Evolutionary conservation across 1,140 invertebrate genomes (phyloP), one percentile per base, ranked within the genome.

Genomic region (Drosophila mauritiana): DNA sequence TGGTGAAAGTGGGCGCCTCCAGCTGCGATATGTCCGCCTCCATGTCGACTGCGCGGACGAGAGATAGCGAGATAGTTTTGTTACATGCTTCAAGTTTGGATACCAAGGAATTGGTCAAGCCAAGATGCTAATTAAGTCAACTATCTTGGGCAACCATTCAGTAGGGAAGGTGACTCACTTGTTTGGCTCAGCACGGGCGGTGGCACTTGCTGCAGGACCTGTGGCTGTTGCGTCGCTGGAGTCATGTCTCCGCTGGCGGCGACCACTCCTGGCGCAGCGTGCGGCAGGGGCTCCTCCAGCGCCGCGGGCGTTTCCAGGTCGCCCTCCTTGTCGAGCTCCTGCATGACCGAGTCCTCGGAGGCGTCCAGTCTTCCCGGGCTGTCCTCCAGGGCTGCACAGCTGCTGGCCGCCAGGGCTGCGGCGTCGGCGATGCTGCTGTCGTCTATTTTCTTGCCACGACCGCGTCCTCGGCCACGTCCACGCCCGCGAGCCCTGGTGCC

Each of bases 1-100:
- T 98, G 31, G 97, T 98, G 88, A 98, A 98, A 22, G 97, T 97
- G 7, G 97, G 97, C 1, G 97, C 96, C 92, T 98, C 96, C 70
- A 97, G 86, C 78, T 97, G 96, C 0, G 97, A 98, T 91, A 97
- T 97, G 91, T 97, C 96, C 40, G 97, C 96, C 90, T 97, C 97
- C 78, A 97, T 94, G 92, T 97, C 96, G 94, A 97, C 96, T 95
- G 86, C 2, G 67, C 70, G 10, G 1, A 5, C 20, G 37, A 39
- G 1, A 4, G 5, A 31, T 5, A 4, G 37, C 57, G 1, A 4
- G 7, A 31, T 5, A 4, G 37, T 53, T n/a, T 51, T 22, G 37
- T 39, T 31, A 17, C 17, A 3, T 2, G 7, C 4, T 7, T 27
- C 7, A 1, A 25, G 4, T 10, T 31, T 31, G 31, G 8, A 31